Evolutionary conservation across 2,113 vertebrate genomes (phyloP), one percentile per base, ranked within the genome.

Genomic region (Ivindomyrus marchei): DNA sequence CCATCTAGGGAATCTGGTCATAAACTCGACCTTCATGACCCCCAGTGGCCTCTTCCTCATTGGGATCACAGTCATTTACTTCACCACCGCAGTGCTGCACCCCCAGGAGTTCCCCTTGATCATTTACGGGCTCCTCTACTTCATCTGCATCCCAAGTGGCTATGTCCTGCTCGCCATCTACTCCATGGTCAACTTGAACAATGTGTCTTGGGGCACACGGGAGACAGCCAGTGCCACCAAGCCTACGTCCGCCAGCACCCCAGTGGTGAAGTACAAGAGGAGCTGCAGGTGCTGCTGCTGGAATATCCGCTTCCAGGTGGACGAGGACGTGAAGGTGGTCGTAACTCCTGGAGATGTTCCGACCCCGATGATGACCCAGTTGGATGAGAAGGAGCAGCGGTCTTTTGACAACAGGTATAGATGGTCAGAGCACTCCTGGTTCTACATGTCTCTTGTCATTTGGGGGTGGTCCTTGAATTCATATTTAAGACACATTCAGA

Each of bases 81-180:
- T 27, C 27, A 27, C 1, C 62, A 95, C 94, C 0, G 94, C 94
- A 0, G 0, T 91, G 31, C 53, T 96, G 89, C 95, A 96, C 77
- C 95, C 94, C 10, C 92, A 94, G 83, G 94, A 94, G 83, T 52
- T 90, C 21, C 89, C 19, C 0, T 66, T 95, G 4, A 4, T 96
- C 47, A 93, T 95, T 74, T 93, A 93, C 3, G 94, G 95, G 5
- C n/a, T 95, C 0, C 88, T 96, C 24, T 96, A 96, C 90, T 90
- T 96, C 27, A 3, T 96, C 84, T 94, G 93, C 91, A 92, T 95
- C 45, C 96, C 95, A 11, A 95, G 95, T 11, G 95, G 93, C 3
- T 96, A 96, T 90, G 94, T 96, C n/a, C 92, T 96, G 52, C 93
- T 96, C 88, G 91, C 89, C 83, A 96, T 96, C 89, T 96, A 96